Base-by-base conservation (phyloP, 2,888 invertebrate genomes). In the Pantelozetes paolii region DNA sequence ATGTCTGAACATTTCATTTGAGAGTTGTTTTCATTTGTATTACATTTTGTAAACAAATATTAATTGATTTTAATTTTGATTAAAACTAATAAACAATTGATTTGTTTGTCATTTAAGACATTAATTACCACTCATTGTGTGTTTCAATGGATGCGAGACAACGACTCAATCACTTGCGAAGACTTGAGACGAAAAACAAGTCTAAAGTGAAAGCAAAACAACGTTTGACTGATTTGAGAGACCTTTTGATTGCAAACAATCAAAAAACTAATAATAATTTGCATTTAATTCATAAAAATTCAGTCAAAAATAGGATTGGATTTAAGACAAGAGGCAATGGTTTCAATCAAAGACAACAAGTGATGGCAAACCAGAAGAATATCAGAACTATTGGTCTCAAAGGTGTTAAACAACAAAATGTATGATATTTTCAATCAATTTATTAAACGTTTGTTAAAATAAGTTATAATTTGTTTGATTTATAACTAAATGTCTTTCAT, bases 211-310 rank as follows among this genome's bases (percentile, higher is more conserved):
- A 69, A 42, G 23, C 30, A 67, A 23, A 3, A 42, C n/a, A 48
- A 69, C 26, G n/a, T 11, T 23, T 71, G 32, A 71, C 32, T 18
- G 71, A 71, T 71, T 54, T 71, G 26, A 71, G 71, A 71, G 50
- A 71, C 50, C n/a, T n/a, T n/a, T 54, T 71, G 48, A 48, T 71
- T 45, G 9, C 8, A 18, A 71, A 54, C 9, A 71, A 26, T 15
- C 20, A 71, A 5, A 70, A 64, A 13, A 36, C 15, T 50, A 50
- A 6, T n/a, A 62, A 62, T 62, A 62, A 26, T 26, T 30, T 5
- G 13, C 28, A 26, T 32, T 30, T 6, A 23, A 30, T 6, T 30
- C 13, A 45, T 2, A 54, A n/a, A 26, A 54, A 54, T 11, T 20
- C 54, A 6, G 67, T 67, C n/a, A 67, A 67, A 30, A 28, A 11